A percentile compares a stretch with the other conserved stretches of the same genome.
These are phyloP conservation scores for Panulirus ornatus DNA, from an alignment of 1,140 invertebrate genomes.

Conservation along the genomic window DNA sequence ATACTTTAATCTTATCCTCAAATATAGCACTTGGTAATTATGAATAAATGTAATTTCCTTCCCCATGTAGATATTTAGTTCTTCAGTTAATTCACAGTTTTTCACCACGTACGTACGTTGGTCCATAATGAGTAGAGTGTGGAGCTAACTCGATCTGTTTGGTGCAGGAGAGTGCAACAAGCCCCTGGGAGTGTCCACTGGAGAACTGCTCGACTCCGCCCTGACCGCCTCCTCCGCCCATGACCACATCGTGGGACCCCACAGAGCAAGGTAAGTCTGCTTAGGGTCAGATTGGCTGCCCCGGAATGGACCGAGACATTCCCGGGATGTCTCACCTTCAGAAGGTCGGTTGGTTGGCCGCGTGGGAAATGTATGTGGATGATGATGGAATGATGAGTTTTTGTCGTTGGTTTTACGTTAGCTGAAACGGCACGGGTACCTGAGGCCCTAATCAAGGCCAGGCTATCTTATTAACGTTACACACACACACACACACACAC, in stretches of 20 bases:
- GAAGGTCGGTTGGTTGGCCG: too few species aligned
- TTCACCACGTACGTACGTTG: not conserved
- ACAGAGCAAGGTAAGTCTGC: conserved; percentile 53
- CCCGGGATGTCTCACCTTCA: too few species aligned
- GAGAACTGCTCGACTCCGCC: conserved; percentile 33
- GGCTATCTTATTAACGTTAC: too few species aligned
- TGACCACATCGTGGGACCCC: conserved; percentile 60
- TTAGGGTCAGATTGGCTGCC: not conserved
- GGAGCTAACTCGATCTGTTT: not conserved
- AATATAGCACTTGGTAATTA: too few species aligned
- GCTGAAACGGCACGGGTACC: too few species aligned
- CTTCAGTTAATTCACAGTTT: not conserved
- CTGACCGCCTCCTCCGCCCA: conserved; percentile 57
- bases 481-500: too few species aligned
- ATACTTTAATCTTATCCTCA: too few species aligned
- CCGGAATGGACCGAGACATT: too few species aligned
- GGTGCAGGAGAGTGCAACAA: conserved; percentile 63
- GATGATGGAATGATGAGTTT: too few species aligned
- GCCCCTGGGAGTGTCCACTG: conserved; percentile 60
- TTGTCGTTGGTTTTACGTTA: too few species aligned
- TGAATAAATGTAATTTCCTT: not conserved
- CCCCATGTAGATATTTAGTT: not conserved
- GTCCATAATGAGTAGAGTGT: not conserved
- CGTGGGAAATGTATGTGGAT: too few species aligned
- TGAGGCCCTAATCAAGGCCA: too few species aligned